Conservation (phyloP, 2,797 vertebrate genomes). For the Pygocentrus nattereri region DNA sequence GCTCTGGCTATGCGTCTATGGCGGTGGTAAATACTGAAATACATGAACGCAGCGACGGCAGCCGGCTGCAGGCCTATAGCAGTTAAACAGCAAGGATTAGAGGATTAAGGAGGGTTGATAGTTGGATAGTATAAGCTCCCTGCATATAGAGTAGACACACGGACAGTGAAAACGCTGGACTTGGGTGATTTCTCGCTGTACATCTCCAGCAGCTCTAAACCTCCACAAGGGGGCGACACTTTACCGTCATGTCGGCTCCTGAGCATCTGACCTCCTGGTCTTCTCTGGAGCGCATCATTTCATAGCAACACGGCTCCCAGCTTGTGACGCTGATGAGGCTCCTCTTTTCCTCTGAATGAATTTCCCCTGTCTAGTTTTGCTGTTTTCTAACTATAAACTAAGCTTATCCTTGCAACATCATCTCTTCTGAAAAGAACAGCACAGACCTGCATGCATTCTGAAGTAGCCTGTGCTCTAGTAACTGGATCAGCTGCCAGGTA, state of each 20-base stretch:
- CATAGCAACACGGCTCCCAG: neutral
- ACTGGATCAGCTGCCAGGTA: too few species aligned
- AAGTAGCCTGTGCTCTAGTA: too few species aligned
- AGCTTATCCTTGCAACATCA: too few species aligned
- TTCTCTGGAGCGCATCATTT: too few species aligned
- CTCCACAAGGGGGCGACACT: constrained; percentile 47
- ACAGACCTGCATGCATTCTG: too few species aligned
- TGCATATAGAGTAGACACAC: neutral
- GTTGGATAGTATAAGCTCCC: neutral
- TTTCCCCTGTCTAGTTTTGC: neutral
- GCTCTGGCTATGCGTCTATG: too few species aligned
- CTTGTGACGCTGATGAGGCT: neutral
- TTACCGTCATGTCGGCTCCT: neutral
- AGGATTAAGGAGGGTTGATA: neutral
- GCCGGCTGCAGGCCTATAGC: neutral
- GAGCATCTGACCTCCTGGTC: too few species aligned
- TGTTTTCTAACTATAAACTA: neutral
- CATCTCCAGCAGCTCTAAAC: neutral
- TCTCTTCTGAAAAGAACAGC: too few species aligned
- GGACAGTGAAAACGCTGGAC: neutral
- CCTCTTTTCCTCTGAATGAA: neutral
- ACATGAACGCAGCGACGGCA: neutral
- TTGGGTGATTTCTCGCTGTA: neutral
- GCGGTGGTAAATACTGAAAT: neutral
- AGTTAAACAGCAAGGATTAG: neutral